Evolutionary conservation across 2,113 vertebrate genomes (phyloP).

Genomic region (Physeter macrocephalus): DNA sequence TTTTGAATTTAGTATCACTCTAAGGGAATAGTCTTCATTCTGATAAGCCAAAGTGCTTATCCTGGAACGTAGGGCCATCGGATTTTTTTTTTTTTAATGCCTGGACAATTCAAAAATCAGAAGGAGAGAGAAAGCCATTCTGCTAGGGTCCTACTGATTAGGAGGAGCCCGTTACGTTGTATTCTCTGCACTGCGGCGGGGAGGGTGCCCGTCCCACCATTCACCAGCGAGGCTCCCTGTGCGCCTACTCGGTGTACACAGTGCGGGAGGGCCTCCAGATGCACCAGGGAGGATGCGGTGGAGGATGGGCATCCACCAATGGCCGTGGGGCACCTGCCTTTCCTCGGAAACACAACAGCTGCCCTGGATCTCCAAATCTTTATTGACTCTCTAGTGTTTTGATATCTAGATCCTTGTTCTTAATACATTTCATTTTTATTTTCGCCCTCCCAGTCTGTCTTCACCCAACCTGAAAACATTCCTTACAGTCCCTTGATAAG

Average conservation of each 20-base stretch:
- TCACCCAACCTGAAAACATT: background rate
- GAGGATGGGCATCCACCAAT: too few relatives aligned
- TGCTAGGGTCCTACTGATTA: background rate
- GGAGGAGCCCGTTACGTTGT: rapidly evolving
- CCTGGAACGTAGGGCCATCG: rapidly evolving
- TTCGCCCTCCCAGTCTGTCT: background rate
- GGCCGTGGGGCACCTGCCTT: background rate
- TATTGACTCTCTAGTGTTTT: background rate
- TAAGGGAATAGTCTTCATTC: background rate
- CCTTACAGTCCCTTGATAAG: background rate
- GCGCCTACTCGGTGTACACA: rapidly evolving
- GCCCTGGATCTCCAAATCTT: rapidly evolving
- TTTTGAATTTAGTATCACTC: background rate
- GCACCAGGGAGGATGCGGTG: background rate
- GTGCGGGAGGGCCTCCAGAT: background rate
- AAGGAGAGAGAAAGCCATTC: background rate
- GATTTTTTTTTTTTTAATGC: background rate
- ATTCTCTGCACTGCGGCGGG: background rate
- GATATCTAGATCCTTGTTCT: background rate
- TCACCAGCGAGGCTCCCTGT: background rate
- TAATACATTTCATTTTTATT: background rate
- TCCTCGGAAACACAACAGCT: background rate
- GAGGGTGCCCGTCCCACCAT: background rate
- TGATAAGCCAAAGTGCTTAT: background rate
- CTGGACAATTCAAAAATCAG: background rate